Percentiles rank a stretch among this genome's conserved stretches.
These are phyloP conservation scores for Syrrhaptes paradoxus DNA, from an alignment of 2,113 vertebrate genomes.

Conservation along the genomic window DNA sequence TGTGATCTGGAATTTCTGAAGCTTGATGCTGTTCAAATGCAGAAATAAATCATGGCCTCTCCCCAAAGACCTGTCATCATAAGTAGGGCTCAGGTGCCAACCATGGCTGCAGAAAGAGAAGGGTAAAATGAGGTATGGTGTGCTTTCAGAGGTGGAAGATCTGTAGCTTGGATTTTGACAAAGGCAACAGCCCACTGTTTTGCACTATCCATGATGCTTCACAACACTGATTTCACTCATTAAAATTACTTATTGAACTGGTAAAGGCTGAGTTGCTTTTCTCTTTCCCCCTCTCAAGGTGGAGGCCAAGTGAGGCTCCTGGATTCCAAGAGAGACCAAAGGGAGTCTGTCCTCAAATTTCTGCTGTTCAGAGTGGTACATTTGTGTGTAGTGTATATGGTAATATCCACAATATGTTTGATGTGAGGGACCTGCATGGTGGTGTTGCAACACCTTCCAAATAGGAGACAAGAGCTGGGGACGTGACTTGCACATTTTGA, in stretches of 20 bases:
- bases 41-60: neutral
- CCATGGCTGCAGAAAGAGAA: neutral
- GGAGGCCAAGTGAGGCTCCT: neutral
- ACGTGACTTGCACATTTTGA: neutral
- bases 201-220: neutral
- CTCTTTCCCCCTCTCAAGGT: neutral
- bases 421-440: neutral
- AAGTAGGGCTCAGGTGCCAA: neutral
- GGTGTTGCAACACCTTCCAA: neutral
- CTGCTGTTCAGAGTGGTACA: neutral
- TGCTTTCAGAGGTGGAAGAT: neutral
- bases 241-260: neutral
- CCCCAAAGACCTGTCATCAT: neutral
- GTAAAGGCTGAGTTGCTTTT: neutral
- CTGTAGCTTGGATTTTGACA: neutral
- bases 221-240: neutral
- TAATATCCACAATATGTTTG: neutral
- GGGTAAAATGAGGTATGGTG: neutral
- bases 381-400: neutral
- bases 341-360: neutral
- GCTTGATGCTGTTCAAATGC: neutral
- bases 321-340: neutral
- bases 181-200: neutral
- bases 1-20: neutral
- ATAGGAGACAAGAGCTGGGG: neutral